Conservation (phyloP, 92 coral and sea anemone species). For the Palythoa caribaeorum region DNA sequence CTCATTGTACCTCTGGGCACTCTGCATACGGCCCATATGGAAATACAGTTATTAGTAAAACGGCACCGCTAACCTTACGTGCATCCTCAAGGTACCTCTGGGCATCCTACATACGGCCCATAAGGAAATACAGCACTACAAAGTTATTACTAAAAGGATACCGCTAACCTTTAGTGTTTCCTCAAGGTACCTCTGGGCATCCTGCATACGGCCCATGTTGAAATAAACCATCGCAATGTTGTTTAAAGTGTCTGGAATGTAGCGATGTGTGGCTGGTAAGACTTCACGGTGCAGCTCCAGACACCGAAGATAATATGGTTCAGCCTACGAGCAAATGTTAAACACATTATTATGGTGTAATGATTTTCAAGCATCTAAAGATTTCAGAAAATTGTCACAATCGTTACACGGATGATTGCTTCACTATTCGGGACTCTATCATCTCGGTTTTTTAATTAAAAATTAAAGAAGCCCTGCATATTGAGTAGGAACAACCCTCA, state of each 20-base stretch:
- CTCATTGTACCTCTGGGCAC: conserved; percentile 68
- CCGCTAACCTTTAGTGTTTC: conserved; percentile 76
- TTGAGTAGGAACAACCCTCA: no score
- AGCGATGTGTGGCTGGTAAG: conserved; percentile 59
- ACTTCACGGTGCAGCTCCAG: conserved; percentile 77
- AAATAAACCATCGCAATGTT: conserved; percentile 73
- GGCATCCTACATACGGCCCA: conserved; percentile 64
- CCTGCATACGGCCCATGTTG: conserved; percentile 69
- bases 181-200: conserved; percentile 70
- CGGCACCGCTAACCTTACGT: conserved; percentile 56
- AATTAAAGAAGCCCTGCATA: neutral
- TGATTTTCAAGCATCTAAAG: no score
- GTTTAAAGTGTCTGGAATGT: conserved; percentile 78
- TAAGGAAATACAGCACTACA: no score
- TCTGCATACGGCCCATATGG: conserved; percentile 68
- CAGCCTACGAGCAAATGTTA: conserved; percentile 55
- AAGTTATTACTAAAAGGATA: neutral
- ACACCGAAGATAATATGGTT: conserved; percentile 67
- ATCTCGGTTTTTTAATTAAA: no score
- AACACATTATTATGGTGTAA: neutral
- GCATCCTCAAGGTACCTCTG: conserved; percentile 72
- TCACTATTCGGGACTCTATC: no score
- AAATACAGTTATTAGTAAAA: conserved; percentile 20
- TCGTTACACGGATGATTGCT: no score
- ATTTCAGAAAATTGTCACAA: neutral